Evolutionary conservation across 2,888 invertebrate species (phyloP).

Genomic region (Campopleginae sp.): DNA sequence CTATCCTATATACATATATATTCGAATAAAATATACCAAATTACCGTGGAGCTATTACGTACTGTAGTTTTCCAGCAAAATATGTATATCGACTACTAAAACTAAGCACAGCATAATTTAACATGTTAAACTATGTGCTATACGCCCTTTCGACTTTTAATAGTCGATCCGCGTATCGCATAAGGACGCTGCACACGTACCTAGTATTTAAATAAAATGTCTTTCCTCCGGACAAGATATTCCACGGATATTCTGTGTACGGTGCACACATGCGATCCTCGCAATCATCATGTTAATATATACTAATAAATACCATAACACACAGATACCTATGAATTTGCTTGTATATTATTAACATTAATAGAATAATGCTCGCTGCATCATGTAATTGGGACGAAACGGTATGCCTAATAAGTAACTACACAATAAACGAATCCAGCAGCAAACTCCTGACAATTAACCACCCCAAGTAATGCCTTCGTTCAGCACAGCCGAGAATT

Average conservation of each 20-base stretch:
- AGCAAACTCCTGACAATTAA: background rate
- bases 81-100: constrained; percentile 16
- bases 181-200: constrained; percentile 21
- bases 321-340: background rate
- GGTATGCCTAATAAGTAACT: background rate
- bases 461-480: background rate
- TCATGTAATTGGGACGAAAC: background rate
- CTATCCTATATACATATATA: background rate
- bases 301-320: background rate
- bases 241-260: background rate
- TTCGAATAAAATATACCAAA: constrained; percentile 28
- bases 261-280: background rate
- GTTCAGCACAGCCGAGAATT: background rate
- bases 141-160: constrained; percentile 27
- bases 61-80: constrained; percentile 14
- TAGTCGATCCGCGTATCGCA: constrained; percentile 2
- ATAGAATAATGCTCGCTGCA: constrained; percentile 14
- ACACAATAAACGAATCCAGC: background rate
- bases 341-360: constrained; percentile 38
- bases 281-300: constrained; percentile 9
- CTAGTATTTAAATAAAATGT: constrained; percentile 39
- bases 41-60: constrained; percentile 48
- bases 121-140: constrained; percentile 25
- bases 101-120: constrained; percentile 29
- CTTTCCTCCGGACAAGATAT: constrained; percentile 2